Percentiles rank a stretch among this genome's conserved stretches.
Evolutionary conservation across 92 coral and sea anemone genomes (phyloP).

Genomic region (Bergia puertoricense): DNA sequence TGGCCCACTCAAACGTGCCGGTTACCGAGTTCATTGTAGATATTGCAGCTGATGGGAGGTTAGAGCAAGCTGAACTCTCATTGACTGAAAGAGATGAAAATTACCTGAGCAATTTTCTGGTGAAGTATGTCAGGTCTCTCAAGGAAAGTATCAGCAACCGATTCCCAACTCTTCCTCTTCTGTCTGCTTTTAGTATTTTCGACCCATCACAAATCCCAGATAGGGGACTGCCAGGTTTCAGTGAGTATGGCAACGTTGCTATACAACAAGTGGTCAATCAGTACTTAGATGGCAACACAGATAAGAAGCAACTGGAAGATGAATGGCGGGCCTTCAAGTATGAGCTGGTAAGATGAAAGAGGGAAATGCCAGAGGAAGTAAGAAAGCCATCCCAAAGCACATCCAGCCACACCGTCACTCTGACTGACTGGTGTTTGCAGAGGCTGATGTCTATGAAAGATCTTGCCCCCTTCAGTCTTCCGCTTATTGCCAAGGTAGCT

Average conservation of each 20-base stretch:
- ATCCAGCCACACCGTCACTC: conserved; percentile 23
- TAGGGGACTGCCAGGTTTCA: conserved; percentile 36
- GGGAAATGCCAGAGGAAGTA: conserved; percentile 20
- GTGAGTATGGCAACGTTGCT: conserved; percentile 10
- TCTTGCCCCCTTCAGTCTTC: conserved; percentile 40
- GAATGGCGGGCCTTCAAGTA: conserved; percentile 50
- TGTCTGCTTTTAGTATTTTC: conserved; percentile 37
- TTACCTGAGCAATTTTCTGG: conserved; percentile 29
- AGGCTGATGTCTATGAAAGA: conserved; percentile 44
- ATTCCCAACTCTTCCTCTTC: conserved; percentile 37
- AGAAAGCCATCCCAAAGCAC: conserved; percentile 25
- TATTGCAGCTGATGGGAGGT: conserved; percentile 26
- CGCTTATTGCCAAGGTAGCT: conserved; percentile 39
- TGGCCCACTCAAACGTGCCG: conserved; percentile 16
- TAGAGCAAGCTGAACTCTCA: conserved; percentile 19
- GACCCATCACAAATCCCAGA: conserved; percentile 36
- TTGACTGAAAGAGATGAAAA: not conserved
- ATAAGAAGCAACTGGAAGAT: not conserved
- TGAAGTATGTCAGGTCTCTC: conserved; percentile 27
- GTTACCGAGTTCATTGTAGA: conserved; percentile 17
- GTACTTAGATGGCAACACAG: not conserved
- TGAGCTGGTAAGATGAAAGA: conserved; percentile 44
- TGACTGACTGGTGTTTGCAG: conserved; percentile 45
- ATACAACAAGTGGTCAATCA: no score
- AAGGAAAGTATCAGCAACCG: conserved; percentile 26